Percentiles rank a stretch among this genome's conserved stretches.
Conservation (phyloP, 2,797 vertebrate species). For the Danionella dracula region DNA sequence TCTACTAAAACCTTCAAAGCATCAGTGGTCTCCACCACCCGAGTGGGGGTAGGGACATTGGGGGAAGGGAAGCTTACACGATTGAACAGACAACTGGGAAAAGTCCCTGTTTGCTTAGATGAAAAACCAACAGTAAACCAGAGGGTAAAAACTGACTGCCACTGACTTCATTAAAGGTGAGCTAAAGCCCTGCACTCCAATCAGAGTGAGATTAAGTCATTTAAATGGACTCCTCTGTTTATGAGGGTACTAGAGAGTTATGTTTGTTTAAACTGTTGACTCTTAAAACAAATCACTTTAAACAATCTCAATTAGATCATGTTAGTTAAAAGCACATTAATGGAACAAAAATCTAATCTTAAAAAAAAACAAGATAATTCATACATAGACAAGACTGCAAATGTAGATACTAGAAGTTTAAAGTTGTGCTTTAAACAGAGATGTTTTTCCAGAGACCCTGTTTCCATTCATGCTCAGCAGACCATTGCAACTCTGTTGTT, state of each 20-base stretch:
- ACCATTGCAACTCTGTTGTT: constrained; percentile 20
- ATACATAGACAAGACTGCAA: too few species aligned
- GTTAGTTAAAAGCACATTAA: too few species aligned
- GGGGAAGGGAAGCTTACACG: constrained; percentile 15
- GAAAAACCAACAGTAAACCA: not conserved
- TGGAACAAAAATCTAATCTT: too few species aligned
- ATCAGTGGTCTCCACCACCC: not conserved
- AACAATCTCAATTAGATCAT: too few species aligned
- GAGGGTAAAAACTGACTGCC: not conserved
- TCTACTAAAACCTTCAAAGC: constrained; percentile 29
- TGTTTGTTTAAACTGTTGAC: not conserved
- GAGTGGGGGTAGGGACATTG: constrained; percentile 4
- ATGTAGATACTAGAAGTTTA: not conserved
- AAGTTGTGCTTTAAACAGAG: too few species aligned
- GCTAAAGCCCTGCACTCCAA: not conserved
- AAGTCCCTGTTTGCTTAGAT: not conserved
- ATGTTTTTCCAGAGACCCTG: not conserved
- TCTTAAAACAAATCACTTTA: not conserved
- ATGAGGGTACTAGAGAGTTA: not conserved
- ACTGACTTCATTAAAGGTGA: not conserved
- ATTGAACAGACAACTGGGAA: constrained; percentile 1
- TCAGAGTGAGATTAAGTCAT: not conserved
- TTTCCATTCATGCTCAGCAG: constrained; percentile 24
- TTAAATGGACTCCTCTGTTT: not conserved
- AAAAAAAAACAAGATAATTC: too few species aligned